Percentiles rank a stretch among this genome's conserved stretches.
Evolutionary conservation across 2,888 invertebrate species (phyloP).

Genomic region (Sericinus montela): DNA sequence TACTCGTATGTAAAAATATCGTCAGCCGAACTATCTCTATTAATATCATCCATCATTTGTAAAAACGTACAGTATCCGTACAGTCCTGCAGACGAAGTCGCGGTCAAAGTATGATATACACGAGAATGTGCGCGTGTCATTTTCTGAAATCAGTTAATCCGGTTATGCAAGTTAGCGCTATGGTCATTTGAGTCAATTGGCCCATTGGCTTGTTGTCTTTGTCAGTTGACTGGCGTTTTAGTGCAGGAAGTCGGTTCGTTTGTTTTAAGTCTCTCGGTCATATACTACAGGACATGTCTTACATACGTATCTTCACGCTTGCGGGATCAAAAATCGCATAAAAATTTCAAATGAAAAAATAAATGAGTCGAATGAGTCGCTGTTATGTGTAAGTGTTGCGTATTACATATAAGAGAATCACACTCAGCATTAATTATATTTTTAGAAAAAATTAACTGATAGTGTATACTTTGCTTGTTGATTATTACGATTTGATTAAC

Average conservation of each 20-base stretch:
- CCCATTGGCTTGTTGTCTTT: conserved; percentile 50
- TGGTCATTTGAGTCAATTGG: conserved; percentile 66
- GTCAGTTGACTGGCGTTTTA: conserved; percentile 48
- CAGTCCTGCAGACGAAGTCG: too few relatives aligned
- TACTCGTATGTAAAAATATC: too few relatives aligned
- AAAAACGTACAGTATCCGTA: background rate
- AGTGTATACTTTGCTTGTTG: too few relatives aligned
- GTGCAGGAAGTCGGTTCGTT: conserved; percentile 46
- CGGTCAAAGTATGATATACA: background rate
- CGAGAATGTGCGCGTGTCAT: conserved; percentile 33
- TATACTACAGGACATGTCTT: background rate
- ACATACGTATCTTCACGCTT: background rate
- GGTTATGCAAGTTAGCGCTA: conserved; percentile 59
- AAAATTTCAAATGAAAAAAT: too few relatives aligned
- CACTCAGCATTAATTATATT: too few relatives aligned
- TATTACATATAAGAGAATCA: too few relatives aligned
- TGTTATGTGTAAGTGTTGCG: too few relatives aligned
- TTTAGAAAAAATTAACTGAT: too few relatives aligned
- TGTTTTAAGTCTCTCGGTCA: conserved; percentile 22
- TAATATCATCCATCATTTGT: too few relatives aligned
- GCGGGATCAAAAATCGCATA: background rate
- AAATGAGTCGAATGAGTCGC: too few relatives aligned
- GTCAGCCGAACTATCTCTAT: too few relatives aligned
- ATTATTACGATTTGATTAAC: too few relatives aligned
- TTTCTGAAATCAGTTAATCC: conserved; percentile 65